Base-by-base conservation (phyloP, 2,113 vertebrate genomes). In the Leptodactylus fuscus region DNA sequence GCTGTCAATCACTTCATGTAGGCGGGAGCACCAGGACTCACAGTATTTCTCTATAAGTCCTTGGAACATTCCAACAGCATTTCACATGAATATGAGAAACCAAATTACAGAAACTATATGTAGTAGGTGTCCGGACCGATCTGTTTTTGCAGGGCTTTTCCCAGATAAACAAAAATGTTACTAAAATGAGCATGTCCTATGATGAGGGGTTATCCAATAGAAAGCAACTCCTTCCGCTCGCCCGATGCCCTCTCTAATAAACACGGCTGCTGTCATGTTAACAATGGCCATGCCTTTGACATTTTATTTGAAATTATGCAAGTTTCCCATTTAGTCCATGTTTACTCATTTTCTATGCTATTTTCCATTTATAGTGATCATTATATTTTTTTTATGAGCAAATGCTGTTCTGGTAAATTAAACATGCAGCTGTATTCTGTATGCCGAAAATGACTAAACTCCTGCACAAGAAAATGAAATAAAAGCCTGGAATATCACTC, bases 391-490 rank as follows among this genome's bases (percentile, higher is more conserved):
- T 73, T 44, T 12, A 73, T 73, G 36, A 73, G 70, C 38, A 73
- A 73, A 73, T 44, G 38, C 70, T 44, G 70, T 46, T 73, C 38
- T 73, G 70, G 38, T 73, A 73, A 73, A 73, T 73, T 73, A 73
- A 73, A 73, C 38, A 44, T 44, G 70, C 38, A 73, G 70, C 70
- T 46, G 70, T 46, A 73, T 71, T 67, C 62, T 67, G 62, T 67
- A 67, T 34, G 44, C 36, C 24, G 36, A 12, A 73, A 73, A 73
- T 46, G 69, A 41, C 36, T 71, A 71, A 67, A 67, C 62, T 16
- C 32, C 62, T 69, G 65, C 70, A 41, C 36, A 71, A 13, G n/a
- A 1, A 73, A 44, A 46, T 27, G 46, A 73, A 73, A 46, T 73
- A 73, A 44, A 4, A 73, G 22, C 9, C n/a, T 32, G 5, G 16